Percentiles rank a stretch among this genome's conserved stretches.
phyloP scores from a whole-genome alignment of 2,797 vertebrate genomes.

The Ptychadena robeensis region DNA sequence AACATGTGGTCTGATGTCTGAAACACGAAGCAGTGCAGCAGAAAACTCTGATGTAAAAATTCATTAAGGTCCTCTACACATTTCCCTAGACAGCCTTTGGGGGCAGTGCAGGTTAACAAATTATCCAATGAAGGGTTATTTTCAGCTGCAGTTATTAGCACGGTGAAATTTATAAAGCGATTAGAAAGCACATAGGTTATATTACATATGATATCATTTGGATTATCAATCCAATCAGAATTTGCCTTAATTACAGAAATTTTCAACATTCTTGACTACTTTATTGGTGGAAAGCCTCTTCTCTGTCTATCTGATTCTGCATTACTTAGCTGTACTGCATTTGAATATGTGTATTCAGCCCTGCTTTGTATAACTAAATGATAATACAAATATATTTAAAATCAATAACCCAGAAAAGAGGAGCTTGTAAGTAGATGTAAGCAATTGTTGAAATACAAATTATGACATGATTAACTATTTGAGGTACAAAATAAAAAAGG shows the following conservation, averaged over 20 bases:
- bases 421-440: background rate
- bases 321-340: background rate
- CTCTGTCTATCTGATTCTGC: background rate
- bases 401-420: background rate
- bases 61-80: constrained; percentile 34
- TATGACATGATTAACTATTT: background rate
- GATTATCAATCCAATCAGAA: background rate
- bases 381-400: background rate
- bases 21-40: constrained; percentile 32
- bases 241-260: background rate
- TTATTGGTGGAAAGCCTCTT: background rate
- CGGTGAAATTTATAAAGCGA: background rate
- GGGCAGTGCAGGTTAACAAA: constrained; percentile 71
- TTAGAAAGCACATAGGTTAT: background rate
- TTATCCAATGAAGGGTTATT: background rate
- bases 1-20: constrained; percentile 24
- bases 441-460: background rate
- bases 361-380: background rate
- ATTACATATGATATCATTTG: background rate
- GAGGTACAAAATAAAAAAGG: background rate
- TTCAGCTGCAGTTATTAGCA: constrained; percentile 16
- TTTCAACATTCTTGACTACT: background rate
- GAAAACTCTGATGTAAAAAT: constrained; percentile 19
- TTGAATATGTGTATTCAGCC: background rate
- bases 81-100: constrained; percentile 63